phyloP scores from a whole-genome alignment of 37 sponge, comb jelly and placozoan species.

The Aplysina aerophoba region DNA sequence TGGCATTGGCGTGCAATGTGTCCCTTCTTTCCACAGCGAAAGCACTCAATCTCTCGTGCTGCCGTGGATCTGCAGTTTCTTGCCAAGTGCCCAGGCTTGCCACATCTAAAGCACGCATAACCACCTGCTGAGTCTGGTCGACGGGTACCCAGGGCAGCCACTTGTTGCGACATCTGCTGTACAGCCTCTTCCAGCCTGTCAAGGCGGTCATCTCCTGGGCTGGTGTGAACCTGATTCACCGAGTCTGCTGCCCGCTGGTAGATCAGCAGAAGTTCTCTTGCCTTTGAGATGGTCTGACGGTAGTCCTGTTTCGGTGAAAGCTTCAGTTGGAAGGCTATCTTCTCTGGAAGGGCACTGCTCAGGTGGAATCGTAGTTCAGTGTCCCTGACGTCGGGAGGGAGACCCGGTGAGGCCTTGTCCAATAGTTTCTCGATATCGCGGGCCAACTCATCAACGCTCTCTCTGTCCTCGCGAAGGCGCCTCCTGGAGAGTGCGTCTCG shows the following conservation, averaged over 20 bases:
- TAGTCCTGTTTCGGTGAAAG: not conserved
- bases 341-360: not conserved
- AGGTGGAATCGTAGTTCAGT: constrained; percentile 4
- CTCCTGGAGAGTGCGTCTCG: not conserved
- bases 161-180: not conserved
- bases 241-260: not conserved
- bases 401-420: constrained; percentile 5
- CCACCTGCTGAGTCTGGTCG: not conserved
- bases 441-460: constrained; percentile 16
- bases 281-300: not conserved
- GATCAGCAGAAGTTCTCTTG: constrained; percentile 2
- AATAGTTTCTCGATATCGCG: constrained; percentile 11
- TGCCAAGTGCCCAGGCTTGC: not conserved
- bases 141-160: not conserved
- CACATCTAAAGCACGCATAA: not conserved
- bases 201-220: not conserved
- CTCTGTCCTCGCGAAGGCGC: constrained; percentile 1
- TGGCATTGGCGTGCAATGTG: too few species aligned
- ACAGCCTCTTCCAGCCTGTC: constrained; percentile 15
- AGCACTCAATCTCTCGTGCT: not conserved
- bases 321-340: not conserved
- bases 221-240: not conserved
- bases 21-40: not conserved
- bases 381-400: not conserved
- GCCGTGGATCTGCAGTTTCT: not conserved